Base-by-base conservation (phyloP, 2,888 invertebrate genomes). In the Rosalia funebris region DNA sequence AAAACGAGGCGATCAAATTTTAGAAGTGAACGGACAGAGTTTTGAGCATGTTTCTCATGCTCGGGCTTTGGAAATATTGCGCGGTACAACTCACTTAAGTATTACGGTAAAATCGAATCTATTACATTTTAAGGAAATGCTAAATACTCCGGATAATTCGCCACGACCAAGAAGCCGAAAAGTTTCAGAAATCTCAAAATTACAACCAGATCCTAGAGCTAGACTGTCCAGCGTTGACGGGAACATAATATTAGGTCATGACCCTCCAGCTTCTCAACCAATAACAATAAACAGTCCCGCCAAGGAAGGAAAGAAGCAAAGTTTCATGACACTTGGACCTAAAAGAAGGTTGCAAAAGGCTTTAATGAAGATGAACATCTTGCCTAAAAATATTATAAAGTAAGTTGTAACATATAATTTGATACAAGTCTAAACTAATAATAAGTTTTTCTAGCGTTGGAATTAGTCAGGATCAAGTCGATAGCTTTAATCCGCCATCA, bases 41-140 rank as follows among this genome's bases (percentile, higher is more conserved):
- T 96, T 98, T 81, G 92, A 94, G 76, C 95, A 95, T 82, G 94
- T 98, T 45, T 93, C 91, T 72, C 92, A 95, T 80, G 89, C 91
- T 44, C 90, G 92, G 77, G 98, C 98, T 7, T 85, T 97, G 81
- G 98, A 98, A 83, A 91, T 98, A 65, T 87, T 99, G 11, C 88
- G 92, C 68, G 92, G 95, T 60, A 94, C 96, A 46, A 99, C 98
- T 46, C 98, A 98, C 84, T 85, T 99, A 62, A 94, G 95, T 80
- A 93, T 99, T 71, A 95, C 95, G 55, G 95, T 99, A 48, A 98
- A 97, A 83, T 97, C 96, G 76, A 99, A 99, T 84, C 86, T 98
- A 74, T 86, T 97, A 78, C 92, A 94, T 81, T 90, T 90, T 75
- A 90, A 90, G 79, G 89, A 90, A 79, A 89, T 90, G 88, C 79